Conservation (phyloP, 1,140 invertebrate genomes). For the Leptinotarsa lineolata region DNA sequence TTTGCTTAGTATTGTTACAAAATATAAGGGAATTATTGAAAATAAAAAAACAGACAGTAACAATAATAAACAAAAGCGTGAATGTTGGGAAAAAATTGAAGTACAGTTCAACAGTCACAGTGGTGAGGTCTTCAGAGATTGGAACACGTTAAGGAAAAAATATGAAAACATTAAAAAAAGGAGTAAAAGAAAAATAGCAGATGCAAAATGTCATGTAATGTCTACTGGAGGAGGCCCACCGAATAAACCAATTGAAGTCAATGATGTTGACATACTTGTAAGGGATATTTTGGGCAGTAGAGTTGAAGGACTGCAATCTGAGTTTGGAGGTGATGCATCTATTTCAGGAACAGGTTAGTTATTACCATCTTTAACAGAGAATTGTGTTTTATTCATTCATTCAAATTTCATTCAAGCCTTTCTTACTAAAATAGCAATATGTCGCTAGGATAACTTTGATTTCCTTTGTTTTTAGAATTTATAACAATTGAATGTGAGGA, state of each 20-base stretch:
- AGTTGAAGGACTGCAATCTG: constrained; percentile 4
- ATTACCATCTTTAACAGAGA: no score
- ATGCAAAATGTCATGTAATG: constrained; percentile 16
- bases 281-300: background rate
- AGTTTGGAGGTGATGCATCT: constrained; percentile 20
- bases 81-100: constrained; percentile 20
- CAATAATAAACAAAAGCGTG: background rate
- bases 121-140: background rate
- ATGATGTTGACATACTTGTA: constrained; percentile 9
- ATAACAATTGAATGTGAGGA: no score
- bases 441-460: no score
- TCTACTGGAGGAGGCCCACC: constrained; percentile 19
- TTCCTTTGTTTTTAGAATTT: no score
- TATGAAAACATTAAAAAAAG: constrained; percentile 15
- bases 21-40: constrained; percentile 9
- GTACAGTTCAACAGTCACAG: constrained; percentile 1
- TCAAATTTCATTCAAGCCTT: no score
- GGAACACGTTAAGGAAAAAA: constrained; percentile 14
- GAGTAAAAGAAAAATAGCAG: constrained; percentile 15
- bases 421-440: no score
- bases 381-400: no score
- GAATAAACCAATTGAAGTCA: background rate
- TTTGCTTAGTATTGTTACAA: constrained; percentile 11
- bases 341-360: no score
- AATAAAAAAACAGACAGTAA: constrained; percentile 8